phyloP scores from a whole-genome alignment of 2,797 vertebrate species.

The Peromyscus eremicus region DNA sequence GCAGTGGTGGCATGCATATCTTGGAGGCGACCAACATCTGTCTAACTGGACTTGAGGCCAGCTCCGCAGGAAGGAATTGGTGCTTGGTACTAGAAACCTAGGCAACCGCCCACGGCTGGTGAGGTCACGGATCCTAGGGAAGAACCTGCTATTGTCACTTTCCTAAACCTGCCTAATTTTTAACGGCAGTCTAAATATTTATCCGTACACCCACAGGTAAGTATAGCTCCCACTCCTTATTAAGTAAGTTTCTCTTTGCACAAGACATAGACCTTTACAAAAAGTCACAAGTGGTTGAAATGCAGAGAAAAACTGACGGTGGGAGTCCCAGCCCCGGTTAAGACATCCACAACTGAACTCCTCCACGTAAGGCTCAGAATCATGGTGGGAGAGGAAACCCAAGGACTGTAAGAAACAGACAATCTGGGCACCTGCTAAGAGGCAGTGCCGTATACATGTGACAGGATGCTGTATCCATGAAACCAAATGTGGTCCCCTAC shows the following conservation, averaged over 20 bases:
- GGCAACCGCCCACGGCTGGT: neutral
- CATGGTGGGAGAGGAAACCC: neutral
- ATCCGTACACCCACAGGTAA: neutral
- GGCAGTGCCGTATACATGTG: neutral
- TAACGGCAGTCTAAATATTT: neutral
- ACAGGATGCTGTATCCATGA: neutral
- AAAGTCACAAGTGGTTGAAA: neutral
- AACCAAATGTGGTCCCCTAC: neutral
- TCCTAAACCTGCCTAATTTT: neutral
- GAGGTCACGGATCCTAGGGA: neutral
- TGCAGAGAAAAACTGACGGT: neutral
- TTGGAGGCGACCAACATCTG: neutral
- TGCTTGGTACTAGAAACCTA: neutral
- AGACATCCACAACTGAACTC: neutral
- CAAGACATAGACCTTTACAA: neutral
- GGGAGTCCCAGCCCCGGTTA: neutral
- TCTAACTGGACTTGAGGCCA: neutral
- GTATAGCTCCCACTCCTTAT: neutral
- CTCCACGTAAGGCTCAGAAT: neutral
- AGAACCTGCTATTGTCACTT: neutral
- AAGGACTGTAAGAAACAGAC: neutral
- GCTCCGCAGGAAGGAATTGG: neutral
- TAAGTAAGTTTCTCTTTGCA: neutral
- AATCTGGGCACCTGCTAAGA: neutral
- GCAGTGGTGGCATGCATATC: too few species aligned